Evolutionary conservation across 1,140 invertebrate species (phyloP).

Genomic region (Megalopta genalis): DNA sequence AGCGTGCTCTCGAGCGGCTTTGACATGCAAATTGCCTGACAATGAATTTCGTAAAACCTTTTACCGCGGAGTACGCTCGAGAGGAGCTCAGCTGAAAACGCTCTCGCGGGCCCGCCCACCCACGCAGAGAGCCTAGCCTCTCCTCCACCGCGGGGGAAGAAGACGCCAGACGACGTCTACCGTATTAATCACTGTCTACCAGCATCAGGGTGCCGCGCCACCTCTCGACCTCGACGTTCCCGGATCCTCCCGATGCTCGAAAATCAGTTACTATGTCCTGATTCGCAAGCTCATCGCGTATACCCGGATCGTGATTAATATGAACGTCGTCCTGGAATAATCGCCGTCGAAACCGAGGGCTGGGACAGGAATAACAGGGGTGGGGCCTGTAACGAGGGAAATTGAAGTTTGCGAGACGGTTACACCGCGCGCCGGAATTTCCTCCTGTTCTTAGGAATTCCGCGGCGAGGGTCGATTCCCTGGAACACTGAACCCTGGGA

Average conservation of each 20-base stretch:
- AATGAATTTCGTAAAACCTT: slow-evolving; percentile 81
- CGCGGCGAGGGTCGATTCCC: neutral
- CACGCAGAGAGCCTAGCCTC: slow-evolving; percentile 26
- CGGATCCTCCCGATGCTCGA: slow-evolving; percentile 54
- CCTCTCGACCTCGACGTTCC: slow-evolving; percentile 46
- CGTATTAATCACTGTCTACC: slow-evolving; percentile 79
- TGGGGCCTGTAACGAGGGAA: neutral
- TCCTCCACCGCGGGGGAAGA: slow-evolving; percentile 17
- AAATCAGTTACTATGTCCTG: slow-evolving; percentile 56
- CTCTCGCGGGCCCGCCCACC: slow-evolving; percentile 51
- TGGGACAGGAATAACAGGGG: neutral
- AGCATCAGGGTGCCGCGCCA: slow-evolving; percentile 62
- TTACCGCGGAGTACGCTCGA: slow-evolving; percentile 73
- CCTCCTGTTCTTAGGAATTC: neutral
- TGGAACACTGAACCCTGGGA: neutral
- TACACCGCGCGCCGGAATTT: neutral
- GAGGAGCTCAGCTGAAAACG: slow-evolving; percentile 47
- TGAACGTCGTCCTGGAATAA: slow-evolving; percentile 38
- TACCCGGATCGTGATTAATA: slow-evolving; percentile 51
- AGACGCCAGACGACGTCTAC: slow-evolving; percentile 75
- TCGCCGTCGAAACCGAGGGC: slow-evolving; percentile 14
- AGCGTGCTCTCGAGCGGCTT: slow-evolving; percentile 67
- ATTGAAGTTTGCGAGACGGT: neutral
- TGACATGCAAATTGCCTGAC: slow-evolving; percentile 79
- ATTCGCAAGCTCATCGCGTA: slow-evolving; percentile 49